Percentiles rank a stretch among this genome's conserved stretches.
Evolutionary conservation across 2,113 vertebrate species (phyloP).

Genomic region (Turnix velox): DNA sequence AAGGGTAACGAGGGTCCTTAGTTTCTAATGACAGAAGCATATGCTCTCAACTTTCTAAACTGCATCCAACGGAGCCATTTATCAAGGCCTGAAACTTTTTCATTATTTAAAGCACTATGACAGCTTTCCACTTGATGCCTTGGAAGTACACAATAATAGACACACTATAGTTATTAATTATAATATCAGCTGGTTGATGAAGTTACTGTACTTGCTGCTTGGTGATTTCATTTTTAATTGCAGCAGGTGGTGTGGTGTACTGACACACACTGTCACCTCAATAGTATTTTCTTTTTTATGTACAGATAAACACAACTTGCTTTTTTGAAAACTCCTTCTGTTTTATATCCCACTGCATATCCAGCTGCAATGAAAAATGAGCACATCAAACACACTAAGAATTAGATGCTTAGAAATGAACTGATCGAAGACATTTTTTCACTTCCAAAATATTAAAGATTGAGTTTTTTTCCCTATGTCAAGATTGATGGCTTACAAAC

Average conservation of each 20-base stretch:
- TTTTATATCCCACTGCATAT: neutral
- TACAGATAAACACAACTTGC: neutral
- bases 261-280: conserved; percentile 11
- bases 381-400: neutral
- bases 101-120: conserved; percentile 65
- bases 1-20: conserved; percentile 60
- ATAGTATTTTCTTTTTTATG: conserved; percentile 28
- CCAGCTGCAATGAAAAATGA: neutral
- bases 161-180: conserved; percentile 61
- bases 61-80: conserved; percentile 62
- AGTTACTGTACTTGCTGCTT: conserved; percentile 42
- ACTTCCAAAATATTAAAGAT: neutral
- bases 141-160: conserved; percentile 59
- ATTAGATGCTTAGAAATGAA: neutral
- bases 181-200: conserved; percentile 49
- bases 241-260: conserved; percentile 43
- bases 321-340: conserved; percentile 14
- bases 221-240: conserved; percentile 43
- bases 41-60: conserved; percentile 66
- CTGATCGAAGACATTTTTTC: neutral
- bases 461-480: rapidly evolving
- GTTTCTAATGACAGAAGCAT: conserved; percentile 56
- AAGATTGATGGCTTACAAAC: neutral
- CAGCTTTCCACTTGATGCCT: conserved; percentile 58
- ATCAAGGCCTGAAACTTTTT: conserved; percentile 63